Percentiles rank a stretch among this genome's conserved stretches.
Evolutionary conservation across 2,113 vertebrate species (phyloP).

Genomic region (Cepphus grylle): DNA sequence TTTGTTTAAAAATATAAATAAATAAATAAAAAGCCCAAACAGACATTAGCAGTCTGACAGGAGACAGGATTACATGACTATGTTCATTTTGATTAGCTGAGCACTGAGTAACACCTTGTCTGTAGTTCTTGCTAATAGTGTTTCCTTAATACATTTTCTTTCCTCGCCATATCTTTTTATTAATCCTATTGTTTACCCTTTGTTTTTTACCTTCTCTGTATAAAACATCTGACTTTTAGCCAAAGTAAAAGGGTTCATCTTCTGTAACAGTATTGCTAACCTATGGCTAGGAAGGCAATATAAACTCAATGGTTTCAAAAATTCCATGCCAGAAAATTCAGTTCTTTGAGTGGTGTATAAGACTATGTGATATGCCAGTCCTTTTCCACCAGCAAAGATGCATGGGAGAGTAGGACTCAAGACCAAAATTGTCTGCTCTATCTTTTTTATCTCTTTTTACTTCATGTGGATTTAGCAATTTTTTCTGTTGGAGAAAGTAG

Average conservation of each 20-base stretch:
- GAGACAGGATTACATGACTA: not conserved
- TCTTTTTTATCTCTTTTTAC: not conserved
- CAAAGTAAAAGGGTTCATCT: not conserved
- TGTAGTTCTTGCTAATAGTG: not conserved
- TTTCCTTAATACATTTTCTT: not conserved
- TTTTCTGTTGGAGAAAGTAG: not conserved
- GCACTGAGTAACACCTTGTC: not conserved
- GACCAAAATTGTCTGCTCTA: not conserved
- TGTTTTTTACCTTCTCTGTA: not conserved
- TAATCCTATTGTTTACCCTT: not conserved
- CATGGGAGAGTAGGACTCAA: not conserved
- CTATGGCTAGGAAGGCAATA: not conserved
- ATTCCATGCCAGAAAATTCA: not conserved
- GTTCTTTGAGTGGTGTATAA: not conserved
- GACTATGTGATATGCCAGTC: not conserved
- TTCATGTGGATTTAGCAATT: not conserved
- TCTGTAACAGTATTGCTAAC: not conserved
- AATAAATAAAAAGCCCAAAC: not conserved
- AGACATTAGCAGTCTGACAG: not conserved
- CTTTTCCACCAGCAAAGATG: not conserved
- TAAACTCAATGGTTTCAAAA: not conserved
- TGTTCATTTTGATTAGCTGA: not conserved
- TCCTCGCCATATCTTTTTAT: not conserved
- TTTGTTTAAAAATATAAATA: not conserved
- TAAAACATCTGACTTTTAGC: not conserved